Percentiles rank a stretch among this genome's conserved stretches.
These are phyloP conservation scores for Orchesellides sinensis DNA, from an alignment of 2,888 invertebrate genomes.

Conservation along the genomic window DNA sequence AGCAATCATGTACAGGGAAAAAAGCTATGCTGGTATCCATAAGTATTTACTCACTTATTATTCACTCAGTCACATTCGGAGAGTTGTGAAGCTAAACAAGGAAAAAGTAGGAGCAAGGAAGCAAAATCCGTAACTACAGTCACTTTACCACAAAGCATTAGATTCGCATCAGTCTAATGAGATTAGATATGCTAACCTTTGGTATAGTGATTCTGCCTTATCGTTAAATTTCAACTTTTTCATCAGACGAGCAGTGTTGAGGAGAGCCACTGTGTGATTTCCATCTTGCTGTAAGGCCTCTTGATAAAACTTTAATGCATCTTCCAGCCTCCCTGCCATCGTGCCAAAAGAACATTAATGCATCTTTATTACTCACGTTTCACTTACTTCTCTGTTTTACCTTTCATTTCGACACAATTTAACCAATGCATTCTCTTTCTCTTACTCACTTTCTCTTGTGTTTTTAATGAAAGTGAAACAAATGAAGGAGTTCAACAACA, in stretches of 20 bases:
- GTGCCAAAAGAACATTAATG: slow-evolving; percentile 67
- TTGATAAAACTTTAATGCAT: slow-evolving; percentile 80
- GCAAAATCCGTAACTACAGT: too few relatives aligned
- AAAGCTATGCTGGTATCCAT: neutral
- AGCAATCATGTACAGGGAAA: too few relatives aligned
- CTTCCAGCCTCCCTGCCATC: slow-evolving; percentile 79
- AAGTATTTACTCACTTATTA: neutral
- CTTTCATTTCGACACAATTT: slow-evolving; percentile 48
- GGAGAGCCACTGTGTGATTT: slow-evolving; percentile 80
- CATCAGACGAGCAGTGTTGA: slow-evolving; percentile 80
- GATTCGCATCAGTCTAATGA: slow-evolving; percentile 64
- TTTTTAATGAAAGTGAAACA: slow-evolving; percentile 9
- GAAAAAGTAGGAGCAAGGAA: neutral
- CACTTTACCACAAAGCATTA: slow-evolving; percentile 60
- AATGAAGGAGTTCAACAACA: neutral
- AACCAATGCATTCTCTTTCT: slow-evolving; percentile 28
- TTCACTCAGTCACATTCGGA: slow-evolving; percentile 16
- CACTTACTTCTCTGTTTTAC: slow-evolving; percentile 58
- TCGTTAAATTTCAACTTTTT: slow-evolving; percentile 74
- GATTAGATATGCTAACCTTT: slow-evolving; percentile 69
- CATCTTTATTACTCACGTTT: slow-evolving; percentile 67
- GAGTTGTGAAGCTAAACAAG: neutral
- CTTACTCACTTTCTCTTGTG: neutral
- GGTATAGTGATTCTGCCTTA: slow-evolving; percentile 74
- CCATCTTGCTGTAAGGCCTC: slow-evolving; percentile 79